A percentile compares a stretch with the other conserved stretches of the same genome.
These are phyloP conservation scores for Ctenicera cuprea DNA, from an alignment of 2,888 invertebrate species.

Conservation along the genomic window DNA sequence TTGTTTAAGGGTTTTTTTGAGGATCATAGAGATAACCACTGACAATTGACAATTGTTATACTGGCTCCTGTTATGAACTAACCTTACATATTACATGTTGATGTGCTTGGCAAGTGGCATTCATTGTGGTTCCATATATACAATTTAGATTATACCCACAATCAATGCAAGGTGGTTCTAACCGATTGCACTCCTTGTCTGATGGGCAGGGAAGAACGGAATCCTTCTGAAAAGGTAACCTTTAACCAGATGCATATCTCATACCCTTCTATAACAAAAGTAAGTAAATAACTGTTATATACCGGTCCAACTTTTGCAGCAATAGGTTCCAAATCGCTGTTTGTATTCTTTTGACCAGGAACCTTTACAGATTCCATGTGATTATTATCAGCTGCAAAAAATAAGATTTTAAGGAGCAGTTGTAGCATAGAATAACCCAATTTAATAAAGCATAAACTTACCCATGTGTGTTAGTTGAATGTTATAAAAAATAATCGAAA, in stretches of 20 bases:
- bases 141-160: slow-evolving; percentile 85
- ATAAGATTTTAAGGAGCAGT: too few relatives aligned
- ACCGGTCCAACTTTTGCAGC: slow-evolving; percentile 39
- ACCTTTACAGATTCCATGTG: slow-evolving; percentile 75
- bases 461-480: slow-evolving; percentile 77
- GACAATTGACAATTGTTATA: too few relatives aligned
- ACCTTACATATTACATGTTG: slow-evolving; percentile 54
- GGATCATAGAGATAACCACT: too few relatives aligned
- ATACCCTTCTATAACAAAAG: background rate
- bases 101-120: slow-evolving; percentile 70
- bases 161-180: slow-evolving; percentile 84
- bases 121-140: slow-evolving; percentile 82
- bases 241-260: background rate
- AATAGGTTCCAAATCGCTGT: slow-evolving; percentile 52
- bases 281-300: slow-evolving; percentile 14
- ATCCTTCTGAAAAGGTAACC: slow-evolving; percentile 41
- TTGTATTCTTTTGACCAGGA: slow-evolving; percentile 73
- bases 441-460: slow-evolving; percentile 55
- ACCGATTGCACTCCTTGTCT: slow-evolving; percentile 76
- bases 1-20: too few relatives aligned
- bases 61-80: slow-evolving; percentile 58
- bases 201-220: slow-evolving; percentile 45
- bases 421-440: too few relatives aligned
- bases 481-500: slow-evolving; percentile 75
- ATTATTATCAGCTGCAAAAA: slow-evolving; percentile 75